Evolutionary conservation across 2,888 invertebrate genomes (phyloP).

Genomic region (Lydus trimaculatus): DNA sequence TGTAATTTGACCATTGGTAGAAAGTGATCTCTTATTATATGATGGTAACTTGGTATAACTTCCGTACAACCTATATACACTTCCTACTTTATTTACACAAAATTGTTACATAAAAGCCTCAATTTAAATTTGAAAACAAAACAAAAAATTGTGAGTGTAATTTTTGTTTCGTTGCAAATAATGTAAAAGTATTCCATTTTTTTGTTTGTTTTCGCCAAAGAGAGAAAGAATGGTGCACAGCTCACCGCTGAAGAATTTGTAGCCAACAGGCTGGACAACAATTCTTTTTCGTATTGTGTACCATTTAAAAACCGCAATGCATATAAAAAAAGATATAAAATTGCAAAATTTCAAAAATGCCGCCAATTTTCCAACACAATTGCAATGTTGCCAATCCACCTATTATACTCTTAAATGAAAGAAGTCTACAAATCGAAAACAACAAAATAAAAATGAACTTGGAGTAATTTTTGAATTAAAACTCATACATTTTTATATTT

Average conservation of each 20-base stretch:
- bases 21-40: neutral
- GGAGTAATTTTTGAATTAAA: no score
- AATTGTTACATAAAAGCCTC: neutral
- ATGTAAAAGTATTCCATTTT: neutral
- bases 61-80: neutral
- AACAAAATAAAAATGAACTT: no score
- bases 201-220: neutral
- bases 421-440: no score
- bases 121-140: neutral
- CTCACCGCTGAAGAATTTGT: slow-evolving; percentile 3
- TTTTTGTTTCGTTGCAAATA: neutral
- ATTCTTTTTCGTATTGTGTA: neutral
- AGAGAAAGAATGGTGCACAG: neutral
- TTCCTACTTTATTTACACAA: neutral
- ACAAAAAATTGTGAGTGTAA: neutral
- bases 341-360: neutral
- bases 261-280: neutral
- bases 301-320: neutral
- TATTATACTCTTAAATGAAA: neutral
- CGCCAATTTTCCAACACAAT: neutral
- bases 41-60: neutral
- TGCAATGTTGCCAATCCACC: neutral
- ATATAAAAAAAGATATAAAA: neutral
- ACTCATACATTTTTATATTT: no score
- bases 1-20: neutral